Evolutionary conservation across 2,113 vertebrate genomes (phyloP).

Genomic region (Ciconia boyciana): DNA sequence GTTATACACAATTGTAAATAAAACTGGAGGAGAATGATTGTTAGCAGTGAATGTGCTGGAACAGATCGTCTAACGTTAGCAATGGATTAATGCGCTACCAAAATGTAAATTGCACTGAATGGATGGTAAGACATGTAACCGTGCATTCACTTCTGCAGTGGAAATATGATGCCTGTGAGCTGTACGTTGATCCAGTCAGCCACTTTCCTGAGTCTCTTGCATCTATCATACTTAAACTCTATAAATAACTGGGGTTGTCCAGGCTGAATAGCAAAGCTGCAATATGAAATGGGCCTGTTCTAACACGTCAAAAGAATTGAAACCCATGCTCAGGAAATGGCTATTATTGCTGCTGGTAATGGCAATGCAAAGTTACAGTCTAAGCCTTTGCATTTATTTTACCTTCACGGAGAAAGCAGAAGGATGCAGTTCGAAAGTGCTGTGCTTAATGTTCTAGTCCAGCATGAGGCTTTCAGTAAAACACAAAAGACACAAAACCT

Average conservation of each 20-base stretch:
- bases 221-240: background rate
- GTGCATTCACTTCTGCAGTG: background rate
- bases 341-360: background rate
- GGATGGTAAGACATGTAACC: background rate
- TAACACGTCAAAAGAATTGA: background rate
- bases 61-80: accelerated
- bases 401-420: background rate
- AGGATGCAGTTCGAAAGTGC: background rate
- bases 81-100: background rate
- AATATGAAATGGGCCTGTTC: background rate
- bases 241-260: background rate
- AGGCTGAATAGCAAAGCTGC: background rate
- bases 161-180: background rate
- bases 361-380: background rate
- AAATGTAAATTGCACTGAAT: background rate
- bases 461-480: background rate
- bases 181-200: background rate
- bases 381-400: background rate
- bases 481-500: background rate
- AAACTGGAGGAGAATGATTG: background rate
- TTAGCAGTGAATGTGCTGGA: background rate
- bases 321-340: background rate
- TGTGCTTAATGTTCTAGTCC: background rate
- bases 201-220: background rate
- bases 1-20: background rate